Evolutionary conservation across 2,888 invertebrate genomes (phyloP), one percentile per base, ranked within the genome.

Genomic region (Phortica okadai): DNA sequence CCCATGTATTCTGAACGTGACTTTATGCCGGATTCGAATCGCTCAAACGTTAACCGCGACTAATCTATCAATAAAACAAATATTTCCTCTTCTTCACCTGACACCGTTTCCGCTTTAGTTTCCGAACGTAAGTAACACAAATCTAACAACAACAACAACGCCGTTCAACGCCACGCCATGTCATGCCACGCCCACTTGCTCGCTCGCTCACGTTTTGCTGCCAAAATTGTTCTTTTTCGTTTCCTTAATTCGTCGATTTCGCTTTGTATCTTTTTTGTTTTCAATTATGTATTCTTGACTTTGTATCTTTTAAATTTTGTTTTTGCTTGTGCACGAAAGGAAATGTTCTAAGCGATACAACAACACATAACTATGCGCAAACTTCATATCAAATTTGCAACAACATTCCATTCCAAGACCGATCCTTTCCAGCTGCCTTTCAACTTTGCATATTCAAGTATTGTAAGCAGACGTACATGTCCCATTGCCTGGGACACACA

Each of bases 121-220:
- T 81, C 77, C 89, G 82, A 87, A 84, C 83, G 87, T 87, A 87
- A 87, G 87, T 85, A 85, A 80, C 74, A 79, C 77, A 78, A 59
- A 73, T 74, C 78, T 21, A 79, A 76, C 70, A 33, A 33, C 33
- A 33, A 33, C 33, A 77, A 56, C n/a, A 21, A 73, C 74, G 76
- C 42, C 73, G 74, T 67, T 73, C 75, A 79, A 73, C 76, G 78
- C 74, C 58, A 73, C 54, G 66, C 42, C 66, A 66, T 16, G 62
- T 14, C 33, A 42, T 66, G 66, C 21, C 66, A 41, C 42, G 66
- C 42, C 42, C 66, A 66, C 66, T 69, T 50, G 45, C 45, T 64
- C 64, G 64, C 33, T n/a, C 74, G 64, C 54, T 58, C 67, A 69
- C 74, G 21, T 54, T 56, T 73, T 21, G 11, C 10, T 54, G 7